These are phyloP conservation scores for Hirundo rustica DNA, from an alignment of 2,797 vertebrate genomes.

Conservation along the genomic window DNA sequence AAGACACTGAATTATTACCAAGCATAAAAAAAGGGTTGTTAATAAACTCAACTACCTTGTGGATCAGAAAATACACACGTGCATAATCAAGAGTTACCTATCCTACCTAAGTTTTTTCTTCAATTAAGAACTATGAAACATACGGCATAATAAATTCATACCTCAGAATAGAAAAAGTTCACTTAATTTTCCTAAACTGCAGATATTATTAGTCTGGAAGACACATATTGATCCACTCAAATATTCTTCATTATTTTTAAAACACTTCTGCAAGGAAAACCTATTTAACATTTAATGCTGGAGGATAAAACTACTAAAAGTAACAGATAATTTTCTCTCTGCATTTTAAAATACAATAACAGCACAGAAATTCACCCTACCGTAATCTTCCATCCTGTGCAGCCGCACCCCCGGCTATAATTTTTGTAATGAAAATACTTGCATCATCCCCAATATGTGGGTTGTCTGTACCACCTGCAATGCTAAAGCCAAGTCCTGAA, in stretches of 20 bases:
- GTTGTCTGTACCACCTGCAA: conserved; percentile 95
- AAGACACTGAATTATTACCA: background rate
- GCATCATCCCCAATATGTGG: conserved; percentile 97
- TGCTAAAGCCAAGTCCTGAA: conserved; percentile 97
- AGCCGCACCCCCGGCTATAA: conserved; percentile 93
- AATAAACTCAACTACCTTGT: background rate
- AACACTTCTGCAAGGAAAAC: background rate
- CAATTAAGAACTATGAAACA: background rate
- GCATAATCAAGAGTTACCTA: background rate
- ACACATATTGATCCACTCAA: background rate
- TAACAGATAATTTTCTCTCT: background rate
- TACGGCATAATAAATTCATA: background rate
- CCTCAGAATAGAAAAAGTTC: background rate
- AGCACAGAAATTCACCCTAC: conserved; percentile 72
- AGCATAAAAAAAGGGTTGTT: background rate
- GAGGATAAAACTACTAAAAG: background rate
- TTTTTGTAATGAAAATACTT: conserved; percentile 98
- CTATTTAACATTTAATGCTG: background rate
- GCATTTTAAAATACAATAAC: background rate
- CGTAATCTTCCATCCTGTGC: conserved; percentile 93
- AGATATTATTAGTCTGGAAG: background rate
- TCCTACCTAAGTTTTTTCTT: background rate
- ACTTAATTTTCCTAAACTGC: background rate
- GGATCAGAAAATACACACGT: background rate
- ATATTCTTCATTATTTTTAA: background rate